A percentile compares a stretch with the other conserved stretches of the same genome.
These are phyloP conservation scores for Larimichthys crocea DNA, from an alignment of 2,113 vertebrate genomes.

Conservation along the genomic window DNA sequence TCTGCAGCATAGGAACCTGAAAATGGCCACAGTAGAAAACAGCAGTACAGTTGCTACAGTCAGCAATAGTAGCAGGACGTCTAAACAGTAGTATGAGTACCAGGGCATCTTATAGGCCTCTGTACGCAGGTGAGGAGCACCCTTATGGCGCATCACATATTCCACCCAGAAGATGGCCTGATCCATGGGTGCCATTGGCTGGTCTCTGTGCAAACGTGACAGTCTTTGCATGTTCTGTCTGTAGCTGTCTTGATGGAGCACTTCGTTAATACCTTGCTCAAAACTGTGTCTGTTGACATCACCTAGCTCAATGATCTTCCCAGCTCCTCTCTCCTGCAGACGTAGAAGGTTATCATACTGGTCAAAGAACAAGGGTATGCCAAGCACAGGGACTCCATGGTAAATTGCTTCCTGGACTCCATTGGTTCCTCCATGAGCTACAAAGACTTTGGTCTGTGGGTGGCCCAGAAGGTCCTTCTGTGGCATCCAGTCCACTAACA, in stretches of 20 bases:
- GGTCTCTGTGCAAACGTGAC: slow-evolving; percentile 76
- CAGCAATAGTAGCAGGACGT: slow-evolving; percentile 69
- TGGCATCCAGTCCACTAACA: slow-evolving; percentile 80
- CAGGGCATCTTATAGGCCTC: slow-evolving; percentile 77
- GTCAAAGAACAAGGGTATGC: slow-evolving; percentile 81
- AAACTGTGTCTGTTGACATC: slow-evolving; percentile 63
- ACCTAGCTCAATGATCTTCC: slow-evolving; percentile 64
- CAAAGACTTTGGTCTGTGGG: slow-evolving; percentile 76
- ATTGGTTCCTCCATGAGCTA: slow-evolving; percentile 82
- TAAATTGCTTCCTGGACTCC: slow-evolving; percentile 82
- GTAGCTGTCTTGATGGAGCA: slow-evolving; percentile 66
- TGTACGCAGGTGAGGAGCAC: slow-evolving; percentile 75
- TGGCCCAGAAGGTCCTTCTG: slow-evolving; percentile 83
- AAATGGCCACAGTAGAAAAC: slow-evolving; percentile 28
- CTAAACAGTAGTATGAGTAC: slow-evolving; percentile 77
- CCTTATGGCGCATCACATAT: slow-evolving; percentile 80
- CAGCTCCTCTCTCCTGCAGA: slow-evolving; percentile 73
- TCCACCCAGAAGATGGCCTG: slow-evolving; percentile 79
- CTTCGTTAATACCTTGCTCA: slow-evolving; percentile 53
- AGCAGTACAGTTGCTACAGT: slow-evolving; percentile 18
- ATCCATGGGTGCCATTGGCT: slow-evolving; percentile 71
- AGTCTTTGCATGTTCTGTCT: slow-evolving; percentile 75
- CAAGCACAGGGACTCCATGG: slow-evolving; percentile 77
- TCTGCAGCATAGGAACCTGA: slow-evolving; percentile 68
- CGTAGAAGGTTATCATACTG: slow-evolving; percentile 81